Evolutionary conservation across 2,888 invertebrate genomes (phyloP), one percentile per base, ranked within the genome.

Genomic region (Orthonevra nobilis): DNA sequence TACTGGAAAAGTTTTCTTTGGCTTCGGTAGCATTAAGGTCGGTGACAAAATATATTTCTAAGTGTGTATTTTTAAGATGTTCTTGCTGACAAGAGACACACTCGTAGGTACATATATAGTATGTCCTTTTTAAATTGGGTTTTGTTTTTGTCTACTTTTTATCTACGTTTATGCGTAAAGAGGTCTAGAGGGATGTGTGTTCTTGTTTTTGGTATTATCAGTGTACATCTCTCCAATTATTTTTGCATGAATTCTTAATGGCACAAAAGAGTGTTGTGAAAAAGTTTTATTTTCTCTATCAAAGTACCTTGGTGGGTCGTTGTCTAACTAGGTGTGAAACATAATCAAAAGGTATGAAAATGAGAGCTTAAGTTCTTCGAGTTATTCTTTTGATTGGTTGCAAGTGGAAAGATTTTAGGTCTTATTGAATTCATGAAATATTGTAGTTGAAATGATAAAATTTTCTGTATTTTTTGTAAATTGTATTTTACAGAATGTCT

Each of bases 221-320:
- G 44, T 58, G 64, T 52, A 52, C 52, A 66, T 48, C 32, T 46
- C 64, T 44, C 52, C 77, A 79, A 73, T 73, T 79, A 73, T 60
- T 79, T 79, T 66, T 50, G 32, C 54, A 73, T 79, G 66, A 61
- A 79, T 79, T 77, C 36, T 64, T 73, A 68, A 79, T 66, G 36
- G 38, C 50, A 26, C 40, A 54, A 19, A 52, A 61, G 48, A 12
- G 50, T 34, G 28, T 3, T 17, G 60, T 32, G 60, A 9, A 26
- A 36, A 44, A 26, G 50, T 60, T 46, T 60, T 52, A 23, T 17
- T 3, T 15, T 42, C 32, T 14, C 12, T 15, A 17, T 9, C 14
- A 23, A 12, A 32, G 32, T 36, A 10, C n/a, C n/a, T n/a, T n/a
- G n/a, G n/a, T n/a, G n/a, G 12, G 17, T 28, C 20, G 17, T 19